Conservation (phyloP, 2,113 vertebrate genomes). For the Cranoglanis bouderius region DNA sequence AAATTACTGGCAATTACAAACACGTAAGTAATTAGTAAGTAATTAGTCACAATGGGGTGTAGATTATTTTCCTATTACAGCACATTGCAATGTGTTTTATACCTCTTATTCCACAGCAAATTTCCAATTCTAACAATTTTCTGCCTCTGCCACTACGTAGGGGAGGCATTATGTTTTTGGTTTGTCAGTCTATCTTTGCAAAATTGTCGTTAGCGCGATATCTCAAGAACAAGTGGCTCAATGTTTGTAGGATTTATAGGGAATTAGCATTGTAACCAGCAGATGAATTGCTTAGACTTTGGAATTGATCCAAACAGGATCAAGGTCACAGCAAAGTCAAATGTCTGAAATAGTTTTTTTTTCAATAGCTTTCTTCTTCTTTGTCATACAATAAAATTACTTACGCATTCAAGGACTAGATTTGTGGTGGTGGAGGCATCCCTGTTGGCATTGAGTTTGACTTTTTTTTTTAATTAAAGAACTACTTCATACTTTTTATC, state of each 20-base stretch:
- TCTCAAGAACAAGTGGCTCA: background rate
- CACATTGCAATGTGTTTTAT: background rate
- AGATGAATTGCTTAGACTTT: background rate
- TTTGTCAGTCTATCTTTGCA: background rate
- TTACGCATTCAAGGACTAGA: too few species aligned
- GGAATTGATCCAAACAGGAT: background rate
- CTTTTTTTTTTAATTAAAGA: background rate
- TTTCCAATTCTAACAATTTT: background rate
- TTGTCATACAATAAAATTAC: background rate
- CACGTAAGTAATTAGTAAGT: background rate
- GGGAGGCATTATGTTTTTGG: background rate
- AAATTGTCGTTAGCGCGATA: background rate
- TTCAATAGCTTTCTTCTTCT: background rate
- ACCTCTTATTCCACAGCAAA: background rate
- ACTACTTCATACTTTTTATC: background rate
- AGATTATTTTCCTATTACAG: background rate
- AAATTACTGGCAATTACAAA: background rate
- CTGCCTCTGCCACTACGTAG: background rate
- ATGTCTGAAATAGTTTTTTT: background rate
- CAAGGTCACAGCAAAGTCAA: background rate
- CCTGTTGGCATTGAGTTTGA: too few species aligned
- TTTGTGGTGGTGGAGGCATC: too few species aligned
- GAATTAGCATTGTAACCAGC: background rate
- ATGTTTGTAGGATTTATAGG: background rate
- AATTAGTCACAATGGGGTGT: background rate